phyloP scores from a whole-genome alignment of 2,888 invertebrate species.

The Diaprepes abbreviatus region DNA sequence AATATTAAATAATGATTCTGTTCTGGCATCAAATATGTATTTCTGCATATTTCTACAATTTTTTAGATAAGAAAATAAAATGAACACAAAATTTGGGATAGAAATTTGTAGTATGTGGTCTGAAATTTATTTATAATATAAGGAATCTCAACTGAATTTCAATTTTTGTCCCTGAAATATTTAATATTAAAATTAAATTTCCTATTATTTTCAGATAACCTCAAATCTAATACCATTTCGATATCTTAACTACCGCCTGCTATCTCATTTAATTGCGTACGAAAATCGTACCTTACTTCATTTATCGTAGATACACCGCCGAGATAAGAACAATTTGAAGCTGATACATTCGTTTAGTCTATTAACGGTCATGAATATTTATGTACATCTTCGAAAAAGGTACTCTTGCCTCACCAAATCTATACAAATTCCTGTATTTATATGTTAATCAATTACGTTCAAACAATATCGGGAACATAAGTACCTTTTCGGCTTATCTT shows the following conservation, averaged over 20 bases:
- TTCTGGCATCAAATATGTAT: too few species aligned
- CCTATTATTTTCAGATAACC: background rate
- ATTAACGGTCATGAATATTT: constrained; percentile 15
- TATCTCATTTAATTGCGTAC: background rate
- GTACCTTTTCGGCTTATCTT: constrained; percentile 20
- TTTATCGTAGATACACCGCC: constrained; percentile 15
- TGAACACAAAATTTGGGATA: too few species aligned
- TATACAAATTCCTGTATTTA: constrained; percentile 20
- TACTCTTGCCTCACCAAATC: constrained; percentile 21
- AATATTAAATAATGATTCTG: too few species aligned
- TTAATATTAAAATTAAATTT: background rate
- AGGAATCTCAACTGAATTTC: too few species aligned
- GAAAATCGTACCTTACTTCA: constrained; percentile 1
- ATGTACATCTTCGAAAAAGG: constrained; percentile 1
- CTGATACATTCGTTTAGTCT: constrained; percentile 13
- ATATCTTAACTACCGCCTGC: constrained; percentile 4
- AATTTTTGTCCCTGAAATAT: too few species aligned
- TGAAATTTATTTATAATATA: too few species aligned
- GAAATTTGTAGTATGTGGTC: too few species aligned
- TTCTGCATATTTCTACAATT: too few species aligned
- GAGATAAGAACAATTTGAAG: constrained; percentile 9
- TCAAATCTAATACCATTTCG: background rate
- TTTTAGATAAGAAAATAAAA: too few species aligned
- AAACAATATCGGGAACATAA: constrained; percentile 17
- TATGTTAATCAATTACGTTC: constrained; percentile 30